Evolutionary conservation across 2,113 vertebrate genomes (phyloP), one percentile per base, ranked within the genome.

Genomic region (Solenodon paradoxus): DNA sequence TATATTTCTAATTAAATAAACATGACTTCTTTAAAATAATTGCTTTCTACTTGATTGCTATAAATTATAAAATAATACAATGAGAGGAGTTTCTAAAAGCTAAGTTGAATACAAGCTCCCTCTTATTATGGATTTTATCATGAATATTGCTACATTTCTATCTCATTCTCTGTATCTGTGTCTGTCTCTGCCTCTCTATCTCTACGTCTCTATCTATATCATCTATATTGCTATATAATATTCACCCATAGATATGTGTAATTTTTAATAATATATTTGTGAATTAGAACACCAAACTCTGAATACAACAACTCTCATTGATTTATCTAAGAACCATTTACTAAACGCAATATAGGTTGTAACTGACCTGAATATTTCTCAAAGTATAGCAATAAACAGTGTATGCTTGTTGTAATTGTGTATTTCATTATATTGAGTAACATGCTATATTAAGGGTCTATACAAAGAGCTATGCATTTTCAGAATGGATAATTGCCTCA

Each of bases 211-310:
- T n/a, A n/a, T n/a, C n/a, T n/a, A n/a, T n/a, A n/a, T n/a, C 49
- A 61, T 75, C 20, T 77, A 45, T 79, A 3, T 92, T 80, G 22
- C 89, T 88, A 51, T 69, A n/a, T 83, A 84, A 64, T 83, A 96
- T 32, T 74, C 35, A 87, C 9, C 51, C 47, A 32, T 95, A 59
- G 35, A 83, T 88, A 55, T 28, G 20, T 64, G 38, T 64, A 71
- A 84, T 88, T 66, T 68, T 96, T 86, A 80, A 55, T 80, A 10
- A 84, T 92, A 32, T 45, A 92, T 90, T 88, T 55, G 1, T 45
- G 88, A 55, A 92, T 87, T 84, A 92, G 79, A 90, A 38, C 5
- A 55, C 4, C 57, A 0, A 1, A 63, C 30, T 90, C 20, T 80
- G 45, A 92, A 17, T 86, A 38, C 1, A 86, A 89, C 38, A 47